Conservation (phyloP, 2,113 vertebrate species). For the Rhinolophus sinicus region DNA sequence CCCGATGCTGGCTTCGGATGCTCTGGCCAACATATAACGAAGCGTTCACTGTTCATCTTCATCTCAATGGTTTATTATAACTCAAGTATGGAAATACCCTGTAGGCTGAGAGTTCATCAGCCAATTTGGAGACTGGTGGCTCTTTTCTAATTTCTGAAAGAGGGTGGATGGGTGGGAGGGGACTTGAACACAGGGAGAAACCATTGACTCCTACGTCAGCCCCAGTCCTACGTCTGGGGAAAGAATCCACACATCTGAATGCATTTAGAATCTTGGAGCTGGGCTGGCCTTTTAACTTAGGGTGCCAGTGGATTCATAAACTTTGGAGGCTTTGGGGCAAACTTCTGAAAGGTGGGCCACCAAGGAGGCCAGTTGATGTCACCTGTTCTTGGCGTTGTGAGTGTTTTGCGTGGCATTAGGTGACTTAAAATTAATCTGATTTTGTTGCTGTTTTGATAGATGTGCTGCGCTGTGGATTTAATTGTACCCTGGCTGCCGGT, state of each 20-base stretch:
- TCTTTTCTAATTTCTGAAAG: constrained; percentile 63
- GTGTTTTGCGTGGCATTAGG: constrained; percentile 43
- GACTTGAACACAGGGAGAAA: constrained; percentile 47
- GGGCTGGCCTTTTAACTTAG: not conserved
- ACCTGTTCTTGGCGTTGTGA: constrained; percentile 19
- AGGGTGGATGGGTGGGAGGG: constrained; percentile 32
- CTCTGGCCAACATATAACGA: not conserved
- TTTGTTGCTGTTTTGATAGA: constrained; percentile 71
- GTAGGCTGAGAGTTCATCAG: constrained; percentile 65
- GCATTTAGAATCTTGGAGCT: constrained; percentile 14
- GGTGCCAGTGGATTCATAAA: constrained; percentile 24
- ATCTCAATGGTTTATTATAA: constrained; percentile 66
- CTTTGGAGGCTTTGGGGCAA: not conserved
- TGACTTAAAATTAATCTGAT: constrained; percentile 55
- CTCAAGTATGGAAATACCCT: constrained; percentile 53
- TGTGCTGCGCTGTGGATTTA: constrained; percentile 71
- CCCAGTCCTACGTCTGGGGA: constrained; percentile 10
- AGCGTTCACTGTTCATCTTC: constrained; percentile 41
- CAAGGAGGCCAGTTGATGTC: not conserved
- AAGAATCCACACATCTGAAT: constrained; percentile 40
- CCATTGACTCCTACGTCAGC: not conserved
- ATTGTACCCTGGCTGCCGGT: constrained; percentile 74
- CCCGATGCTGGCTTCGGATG: not conserved
- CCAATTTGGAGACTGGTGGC: constrained; percentile 42
- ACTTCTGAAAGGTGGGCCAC: not conserved